Conservation (phyloP, 2,888 invertebrate genomes). For the Caenorhabditis imperialis region DNA sequence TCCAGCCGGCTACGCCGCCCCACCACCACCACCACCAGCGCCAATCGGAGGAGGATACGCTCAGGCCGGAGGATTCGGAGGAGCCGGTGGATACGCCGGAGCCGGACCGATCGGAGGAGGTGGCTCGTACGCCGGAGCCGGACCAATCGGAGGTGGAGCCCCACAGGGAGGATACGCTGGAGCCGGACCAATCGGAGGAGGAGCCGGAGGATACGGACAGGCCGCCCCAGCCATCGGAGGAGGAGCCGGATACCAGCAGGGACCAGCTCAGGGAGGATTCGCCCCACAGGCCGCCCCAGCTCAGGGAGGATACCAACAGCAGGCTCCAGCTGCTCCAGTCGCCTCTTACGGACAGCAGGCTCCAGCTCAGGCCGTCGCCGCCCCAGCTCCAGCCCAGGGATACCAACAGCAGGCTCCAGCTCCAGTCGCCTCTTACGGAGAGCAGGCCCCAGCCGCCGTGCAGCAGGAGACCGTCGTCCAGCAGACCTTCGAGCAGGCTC, state of each 20-base stretch:
- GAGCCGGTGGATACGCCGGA: conserved; percentile 14
- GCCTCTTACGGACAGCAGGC: conserved; percentile 2
- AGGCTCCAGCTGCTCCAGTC: not conserved
- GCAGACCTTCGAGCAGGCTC: conserved; percentile 1
- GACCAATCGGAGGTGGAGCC: conserved; percentile 9
- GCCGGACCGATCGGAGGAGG: conserved; percentile 25
- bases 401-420: conserved; percentile 13
- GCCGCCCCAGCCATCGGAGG: not conserved
- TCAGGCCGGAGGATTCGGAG: conserved; percentile 28
- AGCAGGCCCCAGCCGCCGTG: conserved; percentile 12
- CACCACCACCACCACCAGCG: conserved; percentile 45
- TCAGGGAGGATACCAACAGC: not conserved
- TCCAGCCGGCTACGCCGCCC: conserved; percentile 36
- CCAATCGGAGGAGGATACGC: conserved; percentile 17
- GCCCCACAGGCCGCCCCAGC: conserved; percentile 12
- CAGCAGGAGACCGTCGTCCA: not conserved
- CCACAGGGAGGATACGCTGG: too few species aligned
- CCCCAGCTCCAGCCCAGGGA: conserved; percentile 5
- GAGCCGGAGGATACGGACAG: conserved; percentile 7
- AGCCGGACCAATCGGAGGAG: conserved; percentile 8
- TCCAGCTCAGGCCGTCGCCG: not conserved
- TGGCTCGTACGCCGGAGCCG: conserved; percentile 22
- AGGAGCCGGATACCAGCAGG: not conserved
- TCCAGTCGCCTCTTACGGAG: conserved; percentile 3
- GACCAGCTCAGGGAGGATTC: not conserved